Base-by-base conservation (phyloP, 2,888 invertebrate species). In the Deroplatys truncata region DNA sequence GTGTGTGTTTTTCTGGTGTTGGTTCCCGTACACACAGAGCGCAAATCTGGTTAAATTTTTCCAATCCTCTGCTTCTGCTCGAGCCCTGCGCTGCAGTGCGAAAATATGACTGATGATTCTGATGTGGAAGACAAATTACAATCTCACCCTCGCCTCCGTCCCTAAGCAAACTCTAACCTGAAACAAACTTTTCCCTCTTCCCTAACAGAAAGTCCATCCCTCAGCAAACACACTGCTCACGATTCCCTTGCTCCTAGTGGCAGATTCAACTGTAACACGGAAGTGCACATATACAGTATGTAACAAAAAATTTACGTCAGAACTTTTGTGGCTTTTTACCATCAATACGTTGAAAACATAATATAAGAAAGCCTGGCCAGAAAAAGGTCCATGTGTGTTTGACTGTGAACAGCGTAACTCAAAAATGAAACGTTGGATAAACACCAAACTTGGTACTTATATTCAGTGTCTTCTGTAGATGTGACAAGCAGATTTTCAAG, bases 121-220 rank as follows among this genome's bases (percentile, higher is more conserved):
- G 86, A 86, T 86, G 82, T 72, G 82, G 86, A 86, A 82, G 86
- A 86, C 43, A 86, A 86, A 86, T 86, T 86, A 29, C 72, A 86
- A 8, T 7, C 86, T 20, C 56, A 72, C 56, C 56, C 56, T 72
- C 25, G 56, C 20, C 56, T 20, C 56, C 56, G 20, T 72, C 20
- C 25, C 56, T 72, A 5, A 25, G 56, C 56, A 72, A 72, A 72
- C 56, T 72, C 56, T 1, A 72, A 25, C 10, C 56, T 72, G 56
- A 25, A 72, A 72, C 56, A 72, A 72, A 72, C 56, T 72, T 72
- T 72, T 72, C 56, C 56, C 56, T 72, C 56, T 72, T 72, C 25
- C 56, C 56, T 56, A 56, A 56, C 56, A 56, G 56, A 16, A 56
- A 56, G 56, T 56, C 56, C 56, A 72, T 72, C 16, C 25, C 56